phyloP scores from a whole-genome alignment of 2,113 vertebrate genomes.

The Suricata suricatta region DNA sequence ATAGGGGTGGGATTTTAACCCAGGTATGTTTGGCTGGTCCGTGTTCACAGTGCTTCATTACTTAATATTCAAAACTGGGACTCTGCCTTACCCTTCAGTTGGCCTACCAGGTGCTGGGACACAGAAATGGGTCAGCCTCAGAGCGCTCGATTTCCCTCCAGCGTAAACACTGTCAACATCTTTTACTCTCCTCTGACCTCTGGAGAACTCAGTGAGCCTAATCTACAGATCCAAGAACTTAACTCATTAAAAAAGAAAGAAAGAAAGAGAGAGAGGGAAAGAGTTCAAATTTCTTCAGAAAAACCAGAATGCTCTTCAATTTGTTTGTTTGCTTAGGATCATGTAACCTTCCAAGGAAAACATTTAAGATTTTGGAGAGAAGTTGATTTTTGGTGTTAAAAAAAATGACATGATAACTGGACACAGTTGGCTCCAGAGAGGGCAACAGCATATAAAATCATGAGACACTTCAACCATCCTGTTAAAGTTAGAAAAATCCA shows the following conservation, averaged over 20 bases:
- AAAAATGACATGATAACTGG: constrained; percentile 71
- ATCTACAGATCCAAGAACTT: constrained; percentile 36
- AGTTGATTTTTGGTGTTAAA: constrained; percentile 66
- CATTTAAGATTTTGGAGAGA: constrained; percentile 50
- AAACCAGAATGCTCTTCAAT: constrained; percentile 60
- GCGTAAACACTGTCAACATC: constrained; percentile 54
- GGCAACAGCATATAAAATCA: constrained; percentile 82
- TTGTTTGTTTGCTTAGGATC: constrained; percentile 76
- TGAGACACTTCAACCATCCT: constrained; percentile 84
- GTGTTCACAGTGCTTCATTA: neutral
- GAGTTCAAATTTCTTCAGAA: constrained; percentile 37
- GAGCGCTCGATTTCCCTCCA: neutral
- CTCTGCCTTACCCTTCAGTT: neutral
- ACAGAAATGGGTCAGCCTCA: neutral
- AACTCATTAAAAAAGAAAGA: constrained; percentile 33
- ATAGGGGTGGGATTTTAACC: neutral
- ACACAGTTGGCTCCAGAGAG: constrained; percentile 21
- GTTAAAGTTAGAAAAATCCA: constrained; percentile 83
- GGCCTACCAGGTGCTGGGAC: neutral
- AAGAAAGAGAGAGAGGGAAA: neutral
- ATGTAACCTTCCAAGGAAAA: constrained; percentile 64
- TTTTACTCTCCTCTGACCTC: constrained; percentile 45
- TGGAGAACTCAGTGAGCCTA: constrained; percentile 63
- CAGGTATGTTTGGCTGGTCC: neutral
- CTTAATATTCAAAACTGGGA: neutral